Evolutionary conservation across 2,113 vertebrate species (phyloP), one percentile per base, ranked within the genome.

Genomic region (Geococcyx californianus): DNA sequence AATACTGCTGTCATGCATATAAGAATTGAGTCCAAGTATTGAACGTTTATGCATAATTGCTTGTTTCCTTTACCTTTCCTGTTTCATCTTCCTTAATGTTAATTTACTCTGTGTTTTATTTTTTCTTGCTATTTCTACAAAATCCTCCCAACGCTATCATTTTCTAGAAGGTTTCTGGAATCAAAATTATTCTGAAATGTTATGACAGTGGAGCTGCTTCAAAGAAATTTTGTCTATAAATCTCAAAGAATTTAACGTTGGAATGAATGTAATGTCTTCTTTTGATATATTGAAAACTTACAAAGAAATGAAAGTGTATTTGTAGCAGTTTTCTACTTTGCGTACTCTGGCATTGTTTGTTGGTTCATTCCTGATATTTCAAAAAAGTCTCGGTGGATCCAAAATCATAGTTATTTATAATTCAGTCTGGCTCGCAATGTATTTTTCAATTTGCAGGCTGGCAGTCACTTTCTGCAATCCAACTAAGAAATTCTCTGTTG

Each of bases 181-280:
- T 40, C 26, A 73, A 52, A 66, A 40, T 58, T 33, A 20, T 44
- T 49, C 1, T 18, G 59, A 38, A 75, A 52, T 28, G 8, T 28
- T 33, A 8, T 7, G 10, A 60, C 24, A 60, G 8, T 3, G 1
- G 24, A 87, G n/a, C 5, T 4, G 1, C 23, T 74, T 52, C 2
- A 8, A 63, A n/a, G 36, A 3, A 33, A 31, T 66, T 67, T 59
- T 52, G 6, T 19, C 3, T 31, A 5, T 21, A 47, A 52, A 47
- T 34, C 17, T 64, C 31, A 54, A 70, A 59, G 23, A 36, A 28
- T 1, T 0, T 34, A 16, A 25, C 0, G 0, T 12, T 63, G 42
- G 42, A 63, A 70, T 10, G 34, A 70, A 67, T 16, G 9, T 73
- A 11, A 4, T 19, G 5, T 51, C 66, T 54, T 3, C 63, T 54